phyloP scores from a whole-genome alignment of 2,888 invertebrate species.

The Dynastes grantii region DNA sequence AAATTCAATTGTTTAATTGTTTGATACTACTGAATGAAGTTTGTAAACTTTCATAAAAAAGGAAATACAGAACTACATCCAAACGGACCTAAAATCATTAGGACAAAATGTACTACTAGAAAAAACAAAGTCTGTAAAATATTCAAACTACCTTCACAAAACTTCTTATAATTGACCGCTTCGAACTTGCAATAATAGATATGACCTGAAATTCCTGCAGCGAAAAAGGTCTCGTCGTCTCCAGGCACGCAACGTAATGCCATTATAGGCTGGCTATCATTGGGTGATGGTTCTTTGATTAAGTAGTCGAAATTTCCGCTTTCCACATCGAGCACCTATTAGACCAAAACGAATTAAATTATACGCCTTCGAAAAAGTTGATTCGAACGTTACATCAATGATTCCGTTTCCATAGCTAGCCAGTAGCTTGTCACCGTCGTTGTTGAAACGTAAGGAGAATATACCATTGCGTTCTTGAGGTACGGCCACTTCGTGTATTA shows the following conservation, averaged over 20 bases:
- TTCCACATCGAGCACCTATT: conserved; percentile 62
- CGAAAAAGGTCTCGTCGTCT: conserved; percentile 61
- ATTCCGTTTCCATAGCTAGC: conserved; percentile 73
- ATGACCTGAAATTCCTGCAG: conserved; percentile 65
- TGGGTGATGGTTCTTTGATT: conserved; percentile 58
- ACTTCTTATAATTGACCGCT: conserved; percentile 59
- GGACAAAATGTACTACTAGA: too few relatives aligned
- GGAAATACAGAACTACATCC: too few relatives aligned
- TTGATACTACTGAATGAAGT: too few relatives aligned
- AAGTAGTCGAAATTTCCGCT: conserved; percentile 58
- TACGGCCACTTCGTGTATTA: conserved; percentile 62
- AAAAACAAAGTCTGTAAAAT: too few relatives aligned
- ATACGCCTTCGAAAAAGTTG: background rate
- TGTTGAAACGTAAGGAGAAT: conserved; percentile 68
- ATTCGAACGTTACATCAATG: conserved; percentile 70
- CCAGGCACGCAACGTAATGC: conserved; percentile 64
- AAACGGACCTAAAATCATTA: too few relatives aligned
- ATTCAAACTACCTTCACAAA: conserved; percentile 60
- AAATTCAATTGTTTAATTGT: too few relatives aligned
- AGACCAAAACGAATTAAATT: background rate
- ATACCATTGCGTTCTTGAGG: conserved; percentile 65
- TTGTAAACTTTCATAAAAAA: too few relatives aligned
- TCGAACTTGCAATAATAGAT: conserved; percentile 63
- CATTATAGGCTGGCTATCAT: conserved; percentile 63
- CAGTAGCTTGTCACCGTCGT: conserved; percentile 70